A percentile compares a stretch with the other conserved stretches of the same genome.
Evolutionary conservation across 2,113 vertebrate genomes (phyloP).

Genomic region (Ailurus styani): DNA sequence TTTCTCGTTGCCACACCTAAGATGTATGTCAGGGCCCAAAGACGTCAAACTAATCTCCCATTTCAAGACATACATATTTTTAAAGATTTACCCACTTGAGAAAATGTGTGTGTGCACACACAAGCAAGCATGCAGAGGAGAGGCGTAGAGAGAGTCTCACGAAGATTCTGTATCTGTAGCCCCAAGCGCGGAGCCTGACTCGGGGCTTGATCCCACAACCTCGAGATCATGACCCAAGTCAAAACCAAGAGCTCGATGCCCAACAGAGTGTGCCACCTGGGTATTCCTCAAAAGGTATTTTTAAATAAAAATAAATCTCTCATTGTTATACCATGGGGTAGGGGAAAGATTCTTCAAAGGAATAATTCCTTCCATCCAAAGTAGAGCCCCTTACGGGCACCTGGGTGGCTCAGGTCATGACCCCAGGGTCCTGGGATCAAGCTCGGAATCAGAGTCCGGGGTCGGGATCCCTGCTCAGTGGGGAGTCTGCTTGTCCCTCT

Average conservation of each 20-base stretch:
- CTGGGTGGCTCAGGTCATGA: too few species aligned
- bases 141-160: neutral
- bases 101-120: too few species aligned
- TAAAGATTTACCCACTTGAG: neutral
- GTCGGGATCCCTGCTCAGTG: too few species aligned
- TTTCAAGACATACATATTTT: neutral
- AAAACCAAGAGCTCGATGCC: neutral
- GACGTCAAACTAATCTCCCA: neutral
- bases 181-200: fast-evolving
- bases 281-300: neutral
- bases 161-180: neutral
- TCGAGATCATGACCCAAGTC: neutral
- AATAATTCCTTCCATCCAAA: neutral
- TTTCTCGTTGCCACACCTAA: neutral
- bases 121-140: neutral
- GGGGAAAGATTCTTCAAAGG: neutral
- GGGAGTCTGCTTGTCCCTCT: too few species aligned
- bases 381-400: neutral
- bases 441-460: too few species aligned
- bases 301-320: neutral
- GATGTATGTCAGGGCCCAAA: neutral
- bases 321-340: neutral
- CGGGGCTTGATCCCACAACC: neutral
- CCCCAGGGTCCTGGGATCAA: too few species aligned
- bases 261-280: neutral